Conservation (phyloP, 1,140 invertebrate species). For the Ericerus pela region DNA sequence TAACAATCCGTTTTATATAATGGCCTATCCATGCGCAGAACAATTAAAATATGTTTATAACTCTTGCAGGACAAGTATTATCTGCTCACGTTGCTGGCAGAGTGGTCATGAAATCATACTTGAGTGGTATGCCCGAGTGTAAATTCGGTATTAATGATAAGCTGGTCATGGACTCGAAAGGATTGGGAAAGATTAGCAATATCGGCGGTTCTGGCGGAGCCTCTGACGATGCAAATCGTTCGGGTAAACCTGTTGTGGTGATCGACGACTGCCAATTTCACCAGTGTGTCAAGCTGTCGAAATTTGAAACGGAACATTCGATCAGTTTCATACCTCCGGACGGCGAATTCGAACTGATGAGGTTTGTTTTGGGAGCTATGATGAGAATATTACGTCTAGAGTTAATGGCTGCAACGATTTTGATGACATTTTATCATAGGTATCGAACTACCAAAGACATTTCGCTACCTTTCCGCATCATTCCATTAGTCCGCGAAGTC, state of each 20-base stretch:
- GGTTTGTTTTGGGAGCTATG: conserved; percentile 38
- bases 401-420: neutral
- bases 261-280: conserved; percentile 99
- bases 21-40: neutral
- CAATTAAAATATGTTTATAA: neutral
- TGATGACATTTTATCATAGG: conserved; percentile 33
- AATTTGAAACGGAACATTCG: conserved; percentile 99
- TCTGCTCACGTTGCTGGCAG: conserved; percentile 98
- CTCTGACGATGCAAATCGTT: conserved; percentile 70
- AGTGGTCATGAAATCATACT: conserved; percentile 98
- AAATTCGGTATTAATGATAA: conserved; percentile 99
- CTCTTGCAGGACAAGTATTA: conserved; percentile 74
- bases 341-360: conserved; percentile 99
- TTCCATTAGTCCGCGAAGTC: conserved; percentile 93
- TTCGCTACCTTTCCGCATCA: conserved; percentile 96
- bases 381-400: neutral
- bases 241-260: conserved; percentile 89
- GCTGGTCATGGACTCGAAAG: conserved; percentile 96
- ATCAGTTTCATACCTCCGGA: conserved; percentile 99
- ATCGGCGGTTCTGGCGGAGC: conserved; percentile 44
- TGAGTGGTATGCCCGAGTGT: conserved; percentile 99
- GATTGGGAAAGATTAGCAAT: conserved; percentile 37
- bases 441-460: conserved; percentile 99
- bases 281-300: conserved; percentile 98
- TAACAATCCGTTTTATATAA: too few species aligned